Evolutionary conservation across 2,113 vertebrate species (phyloP).

Genomic region (Ciconia stormi): DNA sequence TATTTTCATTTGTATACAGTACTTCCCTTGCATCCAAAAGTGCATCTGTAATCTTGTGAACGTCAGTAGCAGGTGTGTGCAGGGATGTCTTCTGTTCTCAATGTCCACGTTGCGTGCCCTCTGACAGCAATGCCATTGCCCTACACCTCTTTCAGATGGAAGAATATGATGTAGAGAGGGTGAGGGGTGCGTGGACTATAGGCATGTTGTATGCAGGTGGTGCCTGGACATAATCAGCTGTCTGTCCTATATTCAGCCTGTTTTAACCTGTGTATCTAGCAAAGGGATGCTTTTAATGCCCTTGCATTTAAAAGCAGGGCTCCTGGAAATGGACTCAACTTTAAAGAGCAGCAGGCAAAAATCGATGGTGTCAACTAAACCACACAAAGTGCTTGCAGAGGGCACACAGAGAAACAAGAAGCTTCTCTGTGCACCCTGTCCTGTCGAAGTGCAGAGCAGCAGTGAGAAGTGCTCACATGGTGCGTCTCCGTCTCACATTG

Average conservation of each 20-base stretch:
- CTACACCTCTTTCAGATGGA: background rate
- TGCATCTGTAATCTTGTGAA: background rate
- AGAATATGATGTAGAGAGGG: background rate
- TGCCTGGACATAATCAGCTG: background rate
- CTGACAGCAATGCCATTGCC: background rate
- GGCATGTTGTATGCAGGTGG: no score
- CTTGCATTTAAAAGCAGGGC: background rate
- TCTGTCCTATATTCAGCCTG: background rate
- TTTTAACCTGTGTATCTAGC: background rate
- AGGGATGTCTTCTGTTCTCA: background rate
- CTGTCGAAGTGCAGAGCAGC: background rate
- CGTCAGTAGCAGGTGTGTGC: background rate
- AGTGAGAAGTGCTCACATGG: background rate
- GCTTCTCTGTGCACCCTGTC: background rate
- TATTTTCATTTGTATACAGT: background rate
- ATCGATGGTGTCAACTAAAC: fast-evolving
- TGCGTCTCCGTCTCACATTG: fast-evolving
- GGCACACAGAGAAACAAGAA: background rate
- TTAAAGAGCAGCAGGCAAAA: background rate
- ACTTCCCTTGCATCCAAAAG: background rate
- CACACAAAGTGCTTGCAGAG: background rate
- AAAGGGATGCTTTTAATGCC: background rate
- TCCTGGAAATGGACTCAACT: background rate
- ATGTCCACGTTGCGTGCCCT: background rate
- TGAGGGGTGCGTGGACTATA: background rate